These are phyloP conservation scores for Plecotus auritus DNA, from an alignment of 2,113 vertebrate species.

Conservation along the genomic window DNA sequence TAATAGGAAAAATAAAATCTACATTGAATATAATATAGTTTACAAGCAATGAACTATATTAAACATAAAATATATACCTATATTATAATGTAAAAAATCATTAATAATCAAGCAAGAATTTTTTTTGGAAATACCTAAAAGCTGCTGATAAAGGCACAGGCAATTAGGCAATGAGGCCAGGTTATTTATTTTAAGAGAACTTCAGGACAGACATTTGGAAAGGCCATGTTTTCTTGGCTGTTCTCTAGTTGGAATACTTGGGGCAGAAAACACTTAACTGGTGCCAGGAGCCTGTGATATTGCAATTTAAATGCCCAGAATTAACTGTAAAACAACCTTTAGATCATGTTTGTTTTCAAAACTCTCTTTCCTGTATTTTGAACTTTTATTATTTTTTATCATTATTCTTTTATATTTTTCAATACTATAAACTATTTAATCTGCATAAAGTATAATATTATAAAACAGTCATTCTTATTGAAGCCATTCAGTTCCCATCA, in stretches of 20 bases:
- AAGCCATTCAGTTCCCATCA: neutral
- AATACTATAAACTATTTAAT: neutral
- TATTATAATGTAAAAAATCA: neutral
- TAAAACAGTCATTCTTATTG: neutral
- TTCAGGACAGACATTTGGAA: neutral
- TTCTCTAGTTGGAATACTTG: neutral
- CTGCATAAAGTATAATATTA: neutral
- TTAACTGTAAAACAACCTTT: neutral
- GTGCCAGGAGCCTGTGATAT: neutral
- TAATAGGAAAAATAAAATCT: neutral
- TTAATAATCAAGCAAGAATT: neutral
- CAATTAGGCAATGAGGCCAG: neutral
- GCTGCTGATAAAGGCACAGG: neutral
- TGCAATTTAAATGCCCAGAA: neutral
- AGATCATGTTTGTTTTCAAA: neutral
- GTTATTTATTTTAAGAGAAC: neutral
- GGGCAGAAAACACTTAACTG: neutral
- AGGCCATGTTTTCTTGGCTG: neutral
- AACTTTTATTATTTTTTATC: neutral
- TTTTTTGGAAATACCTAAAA: neutral
- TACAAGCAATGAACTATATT: neutral
- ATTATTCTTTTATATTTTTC: neutral
- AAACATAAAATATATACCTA: neutral
- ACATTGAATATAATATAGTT: neutral
- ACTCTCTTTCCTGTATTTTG: neutral